Conservation (phyloP, 1,140 invertebrate species). For the Physella acuta region DNA sequence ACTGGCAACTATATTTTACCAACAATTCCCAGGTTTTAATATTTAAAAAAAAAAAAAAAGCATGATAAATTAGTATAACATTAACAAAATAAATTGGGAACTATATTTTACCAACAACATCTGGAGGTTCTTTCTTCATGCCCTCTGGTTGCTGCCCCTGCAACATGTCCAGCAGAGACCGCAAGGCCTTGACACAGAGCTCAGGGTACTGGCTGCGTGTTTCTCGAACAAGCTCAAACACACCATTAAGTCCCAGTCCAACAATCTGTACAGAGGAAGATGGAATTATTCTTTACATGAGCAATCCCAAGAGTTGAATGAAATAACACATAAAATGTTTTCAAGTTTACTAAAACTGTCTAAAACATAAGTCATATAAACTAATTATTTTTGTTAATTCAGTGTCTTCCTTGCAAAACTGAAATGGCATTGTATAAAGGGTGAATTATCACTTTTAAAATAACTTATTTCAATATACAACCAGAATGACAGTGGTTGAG, state of each 20-base stretch:
- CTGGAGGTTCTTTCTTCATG: slow-evolving; percentile 72
- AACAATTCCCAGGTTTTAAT: slow-evolving; percentile 74
- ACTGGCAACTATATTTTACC: too few relatives aligned
- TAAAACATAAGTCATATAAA: too few relatives aligned
- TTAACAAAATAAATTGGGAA: too few relatives aligned
- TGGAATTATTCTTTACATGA: background rate
- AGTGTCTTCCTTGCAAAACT: too few relatives aligned
- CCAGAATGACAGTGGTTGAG: too few relatives aligned
- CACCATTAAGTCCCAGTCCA: slow-evolving; percentile 83
- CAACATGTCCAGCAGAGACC: slow-evolving; percentile 84
- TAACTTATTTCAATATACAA: too few relatives aligned
- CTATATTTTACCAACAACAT: slow-evolving; percentile 72
- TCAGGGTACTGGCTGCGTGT: slow-evolving; percentile 77
- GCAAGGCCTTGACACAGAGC: slow-evolving; percentile 83
- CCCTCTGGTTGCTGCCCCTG: slow-evolving; percentile 88
- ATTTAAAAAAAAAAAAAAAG: too few relatives aligned
- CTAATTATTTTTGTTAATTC: too few relatives aligned
- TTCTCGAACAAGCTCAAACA: slow-evolving; percentile 88
- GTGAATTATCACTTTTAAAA: too few relatives aligned
- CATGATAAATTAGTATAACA: too few relatives aligned
- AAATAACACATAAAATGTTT: background rate
- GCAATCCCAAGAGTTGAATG: background rate
- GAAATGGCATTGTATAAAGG: too few relatives aligned
- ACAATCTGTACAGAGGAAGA: slow-evolving; percentile 70
- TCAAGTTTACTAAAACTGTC: too few relatives aligned